Evolutionary conservation across 2,888 invertebrate species (phyloP), one percentile per base, ranked within the genome.

Genomic region (Luperina testacea): DNA sequence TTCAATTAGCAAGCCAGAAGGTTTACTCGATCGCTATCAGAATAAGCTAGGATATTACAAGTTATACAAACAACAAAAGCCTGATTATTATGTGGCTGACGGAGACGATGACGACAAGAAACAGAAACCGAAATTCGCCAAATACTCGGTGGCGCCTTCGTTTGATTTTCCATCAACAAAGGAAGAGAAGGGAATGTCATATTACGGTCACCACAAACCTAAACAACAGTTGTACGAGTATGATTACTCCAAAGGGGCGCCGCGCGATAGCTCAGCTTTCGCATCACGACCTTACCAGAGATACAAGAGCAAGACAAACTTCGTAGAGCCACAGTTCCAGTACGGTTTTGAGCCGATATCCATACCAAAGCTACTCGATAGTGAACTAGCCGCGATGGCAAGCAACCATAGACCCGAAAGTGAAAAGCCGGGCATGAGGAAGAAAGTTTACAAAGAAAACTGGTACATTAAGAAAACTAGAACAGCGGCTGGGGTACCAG

Each of bases 391-490:
- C 27, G 94, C 96, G 15, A 96, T 96, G 95, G 95, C 96, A 5
- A 95, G 94, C 87, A 96, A 95, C 91, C 84, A 93, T 78, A 94
- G 93, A 85, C 94, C 95, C 53, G 94, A 95, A 90, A 95, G 94
- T 90, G 95, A 95, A 90, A 95, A 95, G 85, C 94, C 95, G 13
- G 95, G 94, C 53, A 92, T 92, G 85, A 93, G 95, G 82, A 96
- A 96, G 92, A 96, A 97, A 89, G 85, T 95, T 51, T 96, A 95
- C 89, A 95, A 95, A 93, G 96, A 97, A 90, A 97, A 96, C 88
- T 96, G 95, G 94, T 96, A 96, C 85, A 94, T 96, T 73, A 96
- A 96, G 90, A 95, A 96, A 93, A 95, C 96, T 20, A 95, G 93
- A 84, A 92, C 95, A 86, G 91, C 94, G 82, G 92, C 95, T 83